Evolutionary conservation across 2,113 vertebrate genomes (phyloP), one percentile per base, ranked within the genome.

Genomic region (Carassius auratus): DNA sequence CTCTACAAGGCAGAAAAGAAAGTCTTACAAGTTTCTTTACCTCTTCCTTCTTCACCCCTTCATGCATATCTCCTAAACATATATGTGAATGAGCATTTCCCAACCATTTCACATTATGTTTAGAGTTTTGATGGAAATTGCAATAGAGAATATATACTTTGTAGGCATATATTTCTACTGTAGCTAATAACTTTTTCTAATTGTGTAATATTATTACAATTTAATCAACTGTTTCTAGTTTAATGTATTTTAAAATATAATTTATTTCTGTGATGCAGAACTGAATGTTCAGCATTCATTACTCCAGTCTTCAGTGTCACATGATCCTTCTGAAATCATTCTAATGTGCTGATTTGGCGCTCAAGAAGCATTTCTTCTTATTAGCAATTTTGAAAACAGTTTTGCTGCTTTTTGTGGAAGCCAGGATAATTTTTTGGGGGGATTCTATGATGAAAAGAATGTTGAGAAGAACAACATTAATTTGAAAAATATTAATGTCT

Each of bases 1-100:
- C 52, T 2, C 15, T 12, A 52, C 69, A 80, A 52, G 7, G 17
- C 13, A 48, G 83, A 55, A 85, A 74, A 73, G n/a, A 87, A 75
- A 87, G 45, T 66, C 15, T 48, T n/a, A 19, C 42, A 36, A 86
- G 14, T 38, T 77, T 77, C 2, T 57, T 52, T 36, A 36, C 4
- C 76, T n/a, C 2, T 7, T 2, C 1, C 14, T 55, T 17, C 30
- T 38, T 21, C 36, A n/a, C 5, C 33, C 15, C 30, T 17, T 55
- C 50, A 15, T 14, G 42, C 42, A 9, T 17, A 33, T 68, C 4
- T 68, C 15, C 64, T 17, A 5, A 36, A 71, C 33, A 71, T 42
- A 21, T 42, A 19, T 71, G 33, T 10, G 17, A 71, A 69, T 69
- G 33, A 19, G 62, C 62, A 66, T 66, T 5, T 30, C 61, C 10